Base-by-base conservation (phyloP, 2,888 invertebrate species). In the Nemotelus pantherinus region DNA sequence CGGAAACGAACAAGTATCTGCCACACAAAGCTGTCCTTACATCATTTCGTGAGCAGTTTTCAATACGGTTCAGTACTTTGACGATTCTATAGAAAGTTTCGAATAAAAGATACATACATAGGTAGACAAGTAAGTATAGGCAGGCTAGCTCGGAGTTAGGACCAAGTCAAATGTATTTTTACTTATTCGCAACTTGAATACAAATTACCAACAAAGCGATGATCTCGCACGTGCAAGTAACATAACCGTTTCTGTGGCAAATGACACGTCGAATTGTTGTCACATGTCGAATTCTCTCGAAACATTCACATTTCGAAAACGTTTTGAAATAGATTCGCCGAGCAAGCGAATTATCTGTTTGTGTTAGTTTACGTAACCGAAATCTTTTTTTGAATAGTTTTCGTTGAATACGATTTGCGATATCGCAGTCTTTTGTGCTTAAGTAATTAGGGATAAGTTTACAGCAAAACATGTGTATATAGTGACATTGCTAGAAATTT, bases 101-200 rank as follows among this genome's bases (percentile, higher is more conserved):
- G 3, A 25, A 1, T 25, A 25, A 25, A 25, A 25, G 25, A 25
- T 25, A 25, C 25, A 25, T 25, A 25, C 25, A 25, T 25, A 25
- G 25, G 25, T 25, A 25, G 25, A 25, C 25, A 25, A 25, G 25
- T 25, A 25, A 25, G 25, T 25, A 25, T 25, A 25, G 25, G 25
- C 25, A 25, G 25, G 25, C 25, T 25, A 0, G 25, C 25, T 25
- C 25, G 25, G 25, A 25, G 25, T 25, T 25, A 1, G 25, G 25
- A 25, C 25, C 25, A 25, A 25, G 1, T 25, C 25, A 43, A 63
- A 25, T 63, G 63, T 63, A 63, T 63, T 43, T 63, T 63, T 63
- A 63, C 63, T 63, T 43, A 43, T 63, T 63, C 63, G 65, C 65
- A 47, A 45, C 45, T 9, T 65, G 65, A 65, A 65, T 65, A 65